These are phyloP conservation scores for Manis javanica DNA, from an alignment of 2,797 vertebrate genomes.

Conservation along the genomic window DNA sequence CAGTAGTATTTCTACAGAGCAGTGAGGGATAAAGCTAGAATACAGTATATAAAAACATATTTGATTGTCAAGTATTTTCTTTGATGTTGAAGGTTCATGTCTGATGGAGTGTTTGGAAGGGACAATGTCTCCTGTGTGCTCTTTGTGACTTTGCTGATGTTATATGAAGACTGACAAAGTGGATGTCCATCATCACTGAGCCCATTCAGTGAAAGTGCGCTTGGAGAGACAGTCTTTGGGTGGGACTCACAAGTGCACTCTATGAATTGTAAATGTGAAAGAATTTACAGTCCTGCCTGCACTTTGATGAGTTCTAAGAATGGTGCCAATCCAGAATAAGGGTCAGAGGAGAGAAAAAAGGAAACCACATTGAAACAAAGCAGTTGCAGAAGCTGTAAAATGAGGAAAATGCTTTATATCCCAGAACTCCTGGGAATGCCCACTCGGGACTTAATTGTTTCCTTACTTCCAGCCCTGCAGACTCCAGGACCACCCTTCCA, in stretches of 20 bases:
- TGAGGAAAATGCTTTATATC: background rate
- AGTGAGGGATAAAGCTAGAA: background rate
- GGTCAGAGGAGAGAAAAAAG: background rate
- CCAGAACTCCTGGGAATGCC: background rate
- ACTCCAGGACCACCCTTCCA: background rate
- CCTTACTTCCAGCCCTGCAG: background rate
- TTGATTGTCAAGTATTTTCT: background rate
- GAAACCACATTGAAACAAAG: background rate
- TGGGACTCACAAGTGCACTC: background rate
- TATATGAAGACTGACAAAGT: background rate
- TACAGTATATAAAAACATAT: background rate
- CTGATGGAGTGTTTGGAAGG: background rate
- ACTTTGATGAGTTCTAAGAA: background rate
- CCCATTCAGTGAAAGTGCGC: no score
- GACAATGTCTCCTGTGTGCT: background rate
- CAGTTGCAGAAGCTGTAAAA: background rate
- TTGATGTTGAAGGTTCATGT: background rate
- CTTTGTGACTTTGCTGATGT: background rate
- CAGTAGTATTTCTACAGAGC: background rate
- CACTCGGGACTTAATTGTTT: background rate
- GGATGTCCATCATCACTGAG: background rate
- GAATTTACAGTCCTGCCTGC: background rate
- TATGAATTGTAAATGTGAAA: background rate
- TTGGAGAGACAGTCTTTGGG: background rate
- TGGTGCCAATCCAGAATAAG: background rate